Evolutionary conservation across 2,797 vertebrate genomes (phyloP).

Genomic region (Mus spretus): DNA sequence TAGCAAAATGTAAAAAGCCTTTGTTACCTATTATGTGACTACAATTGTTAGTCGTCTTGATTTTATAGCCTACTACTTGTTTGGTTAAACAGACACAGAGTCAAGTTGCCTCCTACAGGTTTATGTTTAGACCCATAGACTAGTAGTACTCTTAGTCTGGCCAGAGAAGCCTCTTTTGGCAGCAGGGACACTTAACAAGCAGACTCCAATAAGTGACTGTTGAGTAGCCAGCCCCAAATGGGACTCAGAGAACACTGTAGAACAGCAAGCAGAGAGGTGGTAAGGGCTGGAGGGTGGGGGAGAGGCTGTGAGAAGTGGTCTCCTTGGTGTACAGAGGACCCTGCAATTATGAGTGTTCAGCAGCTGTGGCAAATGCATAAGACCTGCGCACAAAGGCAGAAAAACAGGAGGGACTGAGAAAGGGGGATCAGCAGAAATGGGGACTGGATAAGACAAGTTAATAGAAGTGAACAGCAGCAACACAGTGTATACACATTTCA

Average conservation of each 20-base stretch:
- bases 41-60: background rate
- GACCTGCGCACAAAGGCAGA: background rate
- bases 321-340: no score
- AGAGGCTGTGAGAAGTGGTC: no score
- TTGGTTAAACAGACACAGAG: background rate
- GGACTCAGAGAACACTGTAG: background rate
- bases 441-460: background rate
- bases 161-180: background rate
- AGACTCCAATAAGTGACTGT: background rate
- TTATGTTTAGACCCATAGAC: background rate
- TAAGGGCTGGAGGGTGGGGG: no score
- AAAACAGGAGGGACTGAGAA: background rate
- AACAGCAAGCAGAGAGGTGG: background rate
- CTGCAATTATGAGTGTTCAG: background rate
- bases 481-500: background rate
- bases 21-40: background rate
- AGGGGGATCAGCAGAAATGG: background rate
- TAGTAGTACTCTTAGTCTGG: background rate
- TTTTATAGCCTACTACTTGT: background rate
- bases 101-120: background rate
- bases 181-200: background rate
- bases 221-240: background rate
- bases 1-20: background rate
- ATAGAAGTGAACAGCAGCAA: background rate
- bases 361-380: no score